These are phyloP conservation scores for Tiliacea citrago DNA, from an alignment of 2,888 invertebrate species.

Conservation along the genomic window DNA sequence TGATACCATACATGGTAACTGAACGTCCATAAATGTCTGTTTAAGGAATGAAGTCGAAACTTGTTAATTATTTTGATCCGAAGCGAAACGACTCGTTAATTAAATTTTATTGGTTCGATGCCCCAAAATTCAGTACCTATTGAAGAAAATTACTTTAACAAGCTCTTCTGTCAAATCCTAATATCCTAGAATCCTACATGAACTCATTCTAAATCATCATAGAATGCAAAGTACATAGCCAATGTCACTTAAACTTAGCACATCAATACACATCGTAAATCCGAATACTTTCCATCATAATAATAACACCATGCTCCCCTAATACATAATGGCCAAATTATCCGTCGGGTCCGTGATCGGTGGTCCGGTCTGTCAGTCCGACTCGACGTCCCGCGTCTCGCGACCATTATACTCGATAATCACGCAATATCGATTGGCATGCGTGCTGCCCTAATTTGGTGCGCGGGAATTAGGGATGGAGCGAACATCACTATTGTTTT, in stretches of 20 bases:
- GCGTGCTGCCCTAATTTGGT: conserved; percentile 83
- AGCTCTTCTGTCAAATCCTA: background rate
- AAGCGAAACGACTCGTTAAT: conserved; percentile 12
- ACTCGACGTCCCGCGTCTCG: conserved; percentile 59
- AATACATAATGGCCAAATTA: conserved; percentile 73
- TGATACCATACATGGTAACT: conserved; percentile 55
- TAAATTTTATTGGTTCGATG: conserved; percentile 10
- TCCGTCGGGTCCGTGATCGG: conserved; percentile 50
- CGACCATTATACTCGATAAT: conserved; percentile 86
- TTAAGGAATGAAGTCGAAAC: conserved; percentile 33
- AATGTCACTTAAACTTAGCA: background rate
- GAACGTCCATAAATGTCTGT: conserved; percentile 45
- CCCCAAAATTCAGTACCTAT: background rate
- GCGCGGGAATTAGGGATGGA: conserved; percentile 63
- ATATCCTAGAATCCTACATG: background rate
- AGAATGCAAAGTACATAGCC: background rate
- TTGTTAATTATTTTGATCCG: conserved; percentile 17
- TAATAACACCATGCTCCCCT: conserved; percentile 61
- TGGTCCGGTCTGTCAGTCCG: conserved; percentile 34
- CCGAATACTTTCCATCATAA: conserved; percentile 56
- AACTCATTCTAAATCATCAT: background rate
- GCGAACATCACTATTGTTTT: conserved; percentile 47
- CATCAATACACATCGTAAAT: conserved; percentile 42
- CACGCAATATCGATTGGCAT: conserved; percentile 87
- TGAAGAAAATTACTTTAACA: background rate